Conservation (phyloP, 2,113 vertebrate species). For the Dissostichus mawsoni region DNA sequence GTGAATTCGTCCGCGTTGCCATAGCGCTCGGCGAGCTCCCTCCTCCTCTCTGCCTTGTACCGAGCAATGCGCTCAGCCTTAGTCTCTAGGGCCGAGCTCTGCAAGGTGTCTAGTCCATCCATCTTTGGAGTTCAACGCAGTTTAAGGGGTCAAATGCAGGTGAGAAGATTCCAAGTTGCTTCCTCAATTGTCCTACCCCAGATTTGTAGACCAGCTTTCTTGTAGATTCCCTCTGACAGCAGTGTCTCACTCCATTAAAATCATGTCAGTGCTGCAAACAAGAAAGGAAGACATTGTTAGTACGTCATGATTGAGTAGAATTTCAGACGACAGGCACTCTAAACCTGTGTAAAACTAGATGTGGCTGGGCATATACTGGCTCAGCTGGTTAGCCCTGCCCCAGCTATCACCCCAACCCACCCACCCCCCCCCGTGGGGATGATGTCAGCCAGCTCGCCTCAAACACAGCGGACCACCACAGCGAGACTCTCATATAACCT, state of each 20-base stretch:
- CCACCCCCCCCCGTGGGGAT: slow-evolving; percentile 41
- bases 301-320: slow-evolving; percentile 12
- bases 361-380: background rate
- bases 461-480: slow-evolving; percentile 60
- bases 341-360: slow-evolving; percentile 37
- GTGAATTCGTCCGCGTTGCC: slow-evolving; percentile 79
- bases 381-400: slow-evolving; percentile 43
- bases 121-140: slow-evolving; percentile 34
- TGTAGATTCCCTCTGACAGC: slow-evolving; percentile 33
- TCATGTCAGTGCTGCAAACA: slow-evolving; percentile 68
- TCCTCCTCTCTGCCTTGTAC: slow-evolving; percentile 86
- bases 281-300: slow-evolving; percentile 52
- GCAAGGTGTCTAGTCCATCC: slow-evolving; percentile 79
- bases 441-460: slow-evolving; percentile 65
- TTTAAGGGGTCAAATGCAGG: slow-evolving; percentile 1
- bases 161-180: slow-evolving; percentile 9
- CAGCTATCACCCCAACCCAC: slow-evolving; percentile 37
- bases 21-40: slow-evolving; percentile 83
- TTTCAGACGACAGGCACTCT: slow-evolving; percentile 39
- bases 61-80: slow-evolving; percentile 86
- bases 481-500: slow-evolving; percentile 69
- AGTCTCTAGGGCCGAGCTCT: slow-evolving; percentile 78
- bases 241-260: slow-evolving; percentile 64
- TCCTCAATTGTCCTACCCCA: slow-evolving; percentile 2
- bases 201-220: slow-evolving; percentile 3